Evolutionary conservation across 2,888 invertebrate genomes (phyloP), one percentile per base, ranked within the genome.

Genomic region (Fragum sueziense): DNA sequence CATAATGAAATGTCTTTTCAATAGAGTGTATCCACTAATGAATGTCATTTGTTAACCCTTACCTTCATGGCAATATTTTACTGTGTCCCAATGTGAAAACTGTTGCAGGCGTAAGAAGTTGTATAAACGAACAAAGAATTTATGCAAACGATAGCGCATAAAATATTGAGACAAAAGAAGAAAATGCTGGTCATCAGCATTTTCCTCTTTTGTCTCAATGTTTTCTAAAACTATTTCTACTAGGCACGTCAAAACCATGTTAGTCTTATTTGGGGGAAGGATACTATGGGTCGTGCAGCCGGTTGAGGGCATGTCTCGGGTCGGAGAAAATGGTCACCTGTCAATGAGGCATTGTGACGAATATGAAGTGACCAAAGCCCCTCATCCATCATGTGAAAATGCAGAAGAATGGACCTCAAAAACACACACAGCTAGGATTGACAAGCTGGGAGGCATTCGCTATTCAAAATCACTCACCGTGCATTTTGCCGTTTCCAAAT

Each of bases 381-480:
- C 29, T 51, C 70, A 70, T 70, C 70, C 70, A 70, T 70, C 70
- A 70, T 70, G 9, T 20, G 27, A 2, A 27, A 54, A 33, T 65
- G 34, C 65, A 65, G 65, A 25, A n/a, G 17, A 47, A 47, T 47
- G n/a, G 47, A 47, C 47, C n/a, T n/a, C 47, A 70, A 70, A 57
- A 52, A 57, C 31, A 54, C 70, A 47, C 70, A 70, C 57, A 34
- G 54, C 33, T 54, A 70, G 33, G 7, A 34, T 14, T 34, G 70
- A 52, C 70, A 54, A 34, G 34, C 33, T 51, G 11, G 70, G 70
- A 70, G 70, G 54, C 54, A 54, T 11, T 11, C 11, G 17, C 52
- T 25, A 33, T 52, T 54, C 17, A 70, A 69, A 70, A 70, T 65
- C 65, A 34, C 17, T 17, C 27, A 65, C 65, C 41, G 41, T 65